Evolutionary conservation across 2,888 invertebrate genomes (phyloP).

Genomic region (Ichneumon xanthorius): DNA sequence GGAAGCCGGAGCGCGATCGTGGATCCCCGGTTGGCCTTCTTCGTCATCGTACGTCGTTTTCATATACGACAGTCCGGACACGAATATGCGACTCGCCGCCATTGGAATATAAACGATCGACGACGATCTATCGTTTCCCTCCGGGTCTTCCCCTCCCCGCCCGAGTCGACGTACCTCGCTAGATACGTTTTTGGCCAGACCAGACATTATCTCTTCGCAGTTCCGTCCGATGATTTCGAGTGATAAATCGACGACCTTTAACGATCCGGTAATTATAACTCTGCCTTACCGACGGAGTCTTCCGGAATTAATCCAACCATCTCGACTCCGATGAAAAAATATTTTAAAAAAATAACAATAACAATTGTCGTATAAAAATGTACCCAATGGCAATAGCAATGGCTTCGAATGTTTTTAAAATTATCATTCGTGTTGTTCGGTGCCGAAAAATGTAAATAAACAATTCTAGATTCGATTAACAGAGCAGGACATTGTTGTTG

Average conservation of each 20-base stretch:
- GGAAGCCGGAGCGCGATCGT: slow-evolving; percentile 44
- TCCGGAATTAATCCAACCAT: not conserved
- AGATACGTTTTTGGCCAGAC: not conserved
- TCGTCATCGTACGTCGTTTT: slow-evolving; percentile 67
- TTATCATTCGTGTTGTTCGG: too few species aligned
- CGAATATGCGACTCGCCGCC: slow-evolving; percentile 76
- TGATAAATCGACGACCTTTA: too few species aligned
- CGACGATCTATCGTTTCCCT: slow-evolving; percentile 70
- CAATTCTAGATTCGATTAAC: too few species aligned
- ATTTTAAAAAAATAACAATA: not conserved
- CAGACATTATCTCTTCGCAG: too few species aligned
- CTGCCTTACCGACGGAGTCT: not conserved
- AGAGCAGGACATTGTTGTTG: too few species aligned
- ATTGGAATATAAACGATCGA: slow-evolving; percentile 81
- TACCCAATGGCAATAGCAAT: too few species aligned
- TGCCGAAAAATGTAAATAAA: too few species aligned
- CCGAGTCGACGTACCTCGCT: not conserved
- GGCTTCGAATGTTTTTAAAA: too few species aligned
- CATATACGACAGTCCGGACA: slow-evolving; percentile 77
- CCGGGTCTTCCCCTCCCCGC: not conserved
- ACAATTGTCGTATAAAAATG: too few species aligned
- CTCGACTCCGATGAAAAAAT: not conserved
- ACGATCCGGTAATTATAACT: not conserved
- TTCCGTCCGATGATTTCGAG: too few species aligned
- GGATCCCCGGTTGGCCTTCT: slow-evolving; percentile 77